These are phyloP conservation scores for Drosophila grimshawi DNA, from an alignment of 1,140 invertebrate genomes.

Conservation along the genomic window DNA sequence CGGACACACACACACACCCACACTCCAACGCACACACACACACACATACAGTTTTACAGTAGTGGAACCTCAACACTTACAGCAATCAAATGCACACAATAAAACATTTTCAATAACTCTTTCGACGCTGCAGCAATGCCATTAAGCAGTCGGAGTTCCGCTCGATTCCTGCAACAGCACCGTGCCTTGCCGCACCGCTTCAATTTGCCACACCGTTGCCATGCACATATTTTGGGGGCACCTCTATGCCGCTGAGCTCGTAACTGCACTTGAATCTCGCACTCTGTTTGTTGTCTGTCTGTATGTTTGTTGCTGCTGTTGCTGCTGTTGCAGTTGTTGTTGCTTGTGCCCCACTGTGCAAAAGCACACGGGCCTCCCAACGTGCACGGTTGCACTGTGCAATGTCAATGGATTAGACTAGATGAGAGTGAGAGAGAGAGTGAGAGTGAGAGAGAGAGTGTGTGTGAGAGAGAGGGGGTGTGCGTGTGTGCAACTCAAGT, in stretches of 20 bases:
- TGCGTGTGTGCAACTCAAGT: slow-evolving; percentile 57
- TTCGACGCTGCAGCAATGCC: slow-evolving; percentile 70
- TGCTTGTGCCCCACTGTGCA: slow-evolving; percentile 75
- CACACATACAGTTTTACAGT: not conserved
- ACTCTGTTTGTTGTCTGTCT: slow-evolving; percentile 28
- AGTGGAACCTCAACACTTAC: slow-evolving; percentile 71
- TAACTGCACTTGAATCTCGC: slow-evolving; percentile 36
- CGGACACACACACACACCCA: slow-evolving; percentile 39
- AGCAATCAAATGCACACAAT: slow-evolving; percentile 82
- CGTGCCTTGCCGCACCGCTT: slow-evolving; percentile 1
- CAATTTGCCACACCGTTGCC: slow-evolving; percentile 21
- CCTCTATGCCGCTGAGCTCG: slow-evolving; percentile 40
- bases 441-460: not conserved
- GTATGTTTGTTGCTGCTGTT: not conserved
- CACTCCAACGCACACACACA: slow-evolving; percentile 8
- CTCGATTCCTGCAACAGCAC: not conserved
- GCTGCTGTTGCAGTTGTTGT: slow-evolving; percentile 9
- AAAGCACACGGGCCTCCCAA: slow-evolving; percentile 62
- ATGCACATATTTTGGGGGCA: slow-evolving; percentile 46
- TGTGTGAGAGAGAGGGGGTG: not conserved
- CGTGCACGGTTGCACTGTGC: slow-evolving; percentile 43
- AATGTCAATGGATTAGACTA: slow-evolving; percentile 43
- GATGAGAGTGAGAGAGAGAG: not conserved
- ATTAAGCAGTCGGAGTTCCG: slow-evolving; percentile 50
- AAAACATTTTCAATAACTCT: slow-evolving; percentile 84